Evolutionary conservation across 2,797 vertebrate species (phyloP).

Genomic region (Anolis apletophallus): DNA sequence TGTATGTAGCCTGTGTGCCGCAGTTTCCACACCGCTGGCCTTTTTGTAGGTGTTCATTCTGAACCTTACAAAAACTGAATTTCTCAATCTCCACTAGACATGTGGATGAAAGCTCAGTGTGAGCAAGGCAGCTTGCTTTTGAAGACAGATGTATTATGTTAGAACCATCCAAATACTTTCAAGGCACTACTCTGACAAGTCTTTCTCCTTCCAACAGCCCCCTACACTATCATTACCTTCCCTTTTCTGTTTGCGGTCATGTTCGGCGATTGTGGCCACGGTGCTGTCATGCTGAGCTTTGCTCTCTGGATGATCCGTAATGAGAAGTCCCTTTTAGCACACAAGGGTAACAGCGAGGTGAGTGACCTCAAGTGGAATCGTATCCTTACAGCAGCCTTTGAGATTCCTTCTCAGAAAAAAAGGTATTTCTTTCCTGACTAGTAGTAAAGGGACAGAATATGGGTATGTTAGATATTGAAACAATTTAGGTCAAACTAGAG

Average conservation of each 20-base stretch:
- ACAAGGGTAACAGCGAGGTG: slow-evolving; percentile 82
- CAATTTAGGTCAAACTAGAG: too few relatives aligned
- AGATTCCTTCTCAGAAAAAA: background rate
- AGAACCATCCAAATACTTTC: background rate
- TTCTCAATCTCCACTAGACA: background rate
- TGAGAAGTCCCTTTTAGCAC: slow-evolving; percentile 74
- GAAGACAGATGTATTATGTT: background rate
- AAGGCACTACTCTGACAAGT: background rate
- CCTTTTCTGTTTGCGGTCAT: slow-evolving; percentile 90
- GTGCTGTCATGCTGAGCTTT: slow-evolving; percentile 78
- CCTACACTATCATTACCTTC: slow-evolving; percentile 85
- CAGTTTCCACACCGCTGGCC: background rate
- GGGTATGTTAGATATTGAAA: too few relatives aligned
- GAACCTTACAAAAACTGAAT: background rate
- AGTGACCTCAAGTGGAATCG: slow-evolving; percentile 41
- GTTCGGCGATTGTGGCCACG: slow-evolving; percentile 87
- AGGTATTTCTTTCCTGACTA: background rate
- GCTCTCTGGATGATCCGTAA: slow-evolving; percentile 84
- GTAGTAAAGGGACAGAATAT: too few relatives aligned
- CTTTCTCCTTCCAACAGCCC: slow-evolving; percentile 71
- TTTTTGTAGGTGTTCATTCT: background rate
- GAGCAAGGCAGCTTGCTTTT: too few relatives aligned
- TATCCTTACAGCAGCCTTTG: background rate
- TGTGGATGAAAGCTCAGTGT: background rate
- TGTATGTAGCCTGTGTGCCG: too few relatives aligned